phyloP scores from a whole-genome alignment of 2,888 invertebrate species.

The Altica lythri region DNA sequence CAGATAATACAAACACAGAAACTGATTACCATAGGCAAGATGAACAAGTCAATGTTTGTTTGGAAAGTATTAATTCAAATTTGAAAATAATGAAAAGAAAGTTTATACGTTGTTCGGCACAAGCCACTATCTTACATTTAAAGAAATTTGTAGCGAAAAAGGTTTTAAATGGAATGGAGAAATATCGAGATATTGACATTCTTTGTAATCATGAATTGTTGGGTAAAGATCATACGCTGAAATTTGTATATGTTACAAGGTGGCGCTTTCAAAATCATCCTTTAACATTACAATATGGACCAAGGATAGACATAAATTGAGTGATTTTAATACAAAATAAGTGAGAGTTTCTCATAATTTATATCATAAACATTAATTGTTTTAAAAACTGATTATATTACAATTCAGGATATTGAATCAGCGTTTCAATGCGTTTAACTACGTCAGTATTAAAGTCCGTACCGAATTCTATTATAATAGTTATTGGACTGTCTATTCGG shows the following conservation, averaged over 20 bases:
- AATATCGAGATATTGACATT: slow-evolving; percentile 96
- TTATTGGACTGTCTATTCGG: too few species aligned
- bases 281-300: slow-evolving; percentile 83
- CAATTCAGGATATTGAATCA: too few species aligned
- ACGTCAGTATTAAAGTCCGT: too few species aligned
- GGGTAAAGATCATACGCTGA: slow-evolving; percentile 98
- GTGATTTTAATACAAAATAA: too few species aligned
- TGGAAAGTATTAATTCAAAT: slow-evolving; percentile 88
- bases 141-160: slow-evolving; percentile 98
- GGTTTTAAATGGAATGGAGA: slow-evolving; percentile 87
- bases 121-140: slow-evolving; percentile 97
- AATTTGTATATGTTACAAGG: slow-evolving; percentile 96
- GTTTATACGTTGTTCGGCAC: slow-evolving; percentile 93
- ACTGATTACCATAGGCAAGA: slow-evolving; percentile 92
- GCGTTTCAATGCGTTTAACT: too few species aligned
- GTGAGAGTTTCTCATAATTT: too few species aligned
- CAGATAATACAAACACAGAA: slow-evolving; percentile 74
- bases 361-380: too few species aligned
- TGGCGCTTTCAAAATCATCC: slow-evolving; percentile 96
- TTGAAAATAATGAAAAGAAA: slow-evolving; percentile 78
- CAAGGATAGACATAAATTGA: slow-evolving; percentile 80
- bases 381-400: too few species aligned
- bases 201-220: slow-evolving; percentile 97
- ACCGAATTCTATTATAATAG: too few species aligned
- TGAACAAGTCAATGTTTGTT: slow-evolving; percentile 94